phyloP scores from a whole-genome alignment of 2,888 invertebrate genomes.

The Nezara viridula region DNA sequence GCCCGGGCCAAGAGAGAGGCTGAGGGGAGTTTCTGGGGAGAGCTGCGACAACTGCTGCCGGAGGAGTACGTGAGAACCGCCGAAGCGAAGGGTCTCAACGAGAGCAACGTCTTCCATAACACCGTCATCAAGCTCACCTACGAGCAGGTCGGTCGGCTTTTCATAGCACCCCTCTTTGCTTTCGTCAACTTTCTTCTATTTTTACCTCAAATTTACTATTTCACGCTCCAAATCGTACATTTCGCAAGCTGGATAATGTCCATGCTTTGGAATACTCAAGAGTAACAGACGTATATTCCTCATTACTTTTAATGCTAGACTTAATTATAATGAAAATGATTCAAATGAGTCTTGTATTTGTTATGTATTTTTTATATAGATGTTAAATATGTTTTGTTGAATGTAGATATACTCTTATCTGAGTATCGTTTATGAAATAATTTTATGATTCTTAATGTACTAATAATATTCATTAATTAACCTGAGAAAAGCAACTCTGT shows the following conservation, averaged over 20 bases:
- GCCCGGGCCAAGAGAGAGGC: neutral
- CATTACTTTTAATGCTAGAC: too few relatives aligned
- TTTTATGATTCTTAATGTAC: neutral
- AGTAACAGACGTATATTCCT: neutral
- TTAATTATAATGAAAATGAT: too few relatives aligned
- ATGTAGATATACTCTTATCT: too few relatives aligned
- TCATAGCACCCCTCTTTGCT: neutral
- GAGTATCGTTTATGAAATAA: too few relatives aligned
- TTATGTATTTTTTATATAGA: too few relatives aligned
- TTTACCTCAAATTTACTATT: neutral
- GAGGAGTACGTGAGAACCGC: conserved; percentile 17
- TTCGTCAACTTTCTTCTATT: neutral
- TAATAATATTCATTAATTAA: neutral
- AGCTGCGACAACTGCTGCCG: conserved; percentile 20
- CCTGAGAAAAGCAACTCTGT: conserved; percentile 2
- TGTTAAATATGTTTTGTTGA: too few relatives aligned
- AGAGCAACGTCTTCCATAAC: conserved; percentile 33
- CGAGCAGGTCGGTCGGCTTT: conserved; percentile 13
- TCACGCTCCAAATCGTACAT: neutral
- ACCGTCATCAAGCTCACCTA: neutral
- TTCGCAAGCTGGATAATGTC: neutral
- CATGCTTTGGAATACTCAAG: neutral
- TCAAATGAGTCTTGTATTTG: too few relatives aligned
- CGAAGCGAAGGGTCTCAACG: neutral
- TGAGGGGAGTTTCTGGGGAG: neutral